A percentile compares a stretch with the other conserved stretches of the same genome.
These are phyloP conservation scores for Theonella swinhoei DNA, from an alignment of 37 sponge, comb jelly and placozoan genomes.

Conservation along the genomic window DNA sequence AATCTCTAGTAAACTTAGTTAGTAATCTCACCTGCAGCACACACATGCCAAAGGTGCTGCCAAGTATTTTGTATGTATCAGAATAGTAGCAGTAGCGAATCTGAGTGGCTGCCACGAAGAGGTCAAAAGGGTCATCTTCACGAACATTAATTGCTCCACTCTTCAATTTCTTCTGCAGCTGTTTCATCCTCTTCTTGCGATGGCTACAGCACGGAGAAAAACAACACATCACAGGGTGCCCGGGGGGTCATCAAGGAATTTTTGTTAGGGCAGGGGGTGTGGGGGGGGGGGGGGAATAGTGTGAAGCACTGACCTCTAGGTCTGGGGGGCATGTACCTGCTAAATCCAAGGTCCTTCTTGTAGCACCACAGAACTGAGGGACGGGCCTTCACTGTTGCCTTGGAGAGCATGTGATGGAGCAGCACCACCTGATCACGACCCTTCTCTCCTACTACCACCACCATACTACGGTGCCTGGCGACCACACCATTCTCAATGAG, in stretches of 20 bases:
- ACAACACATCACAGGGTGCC: too few relatives aligned
- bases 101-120: slow-evolving; percentile 91
- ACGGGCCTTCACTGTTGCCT: slow-evolving; percentile 79
- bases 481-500: slow-evolving; percentile 91
- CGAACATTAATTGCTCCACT: slow-evolving; percentile 76
- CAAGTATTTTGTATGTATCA: slow-evolving; percentile 95
- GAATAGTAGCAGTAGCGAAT: slow-evolving; percentile 95
- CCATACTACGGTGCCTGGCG: slow-evolving; percentile 63
- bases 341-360: slow-evolving; percentile 98
- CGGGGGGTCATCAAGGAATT: too few relatives aligned
- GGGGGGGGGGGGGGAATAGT: not conserved
- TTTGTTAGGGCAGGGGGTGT: not conserved
- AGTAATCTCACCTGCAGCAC: slow-evolving; percentile 81
- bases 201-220: slow-evolving; percentile 82
- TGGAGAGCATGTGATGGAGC: slow-evolving; percentile 91
- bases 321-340: slow-evolving; percentile 73
- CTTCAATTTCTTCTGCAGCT: slow-evolving; percentile 93
- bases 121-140: slow-evolving; percentile 94
- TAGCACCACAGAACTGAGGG: slow-evolving; percentile 98
- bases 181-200: slow-evolving; percentile 94
- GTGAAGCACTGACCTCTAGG: too few relatives aligned
- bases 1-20: not conserved
- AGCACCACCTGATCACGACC: slow-evolving; percentile 92
- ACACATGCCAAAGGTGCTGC: slow-evolving; percentile 97
- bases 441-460: slow-evolving; percentile 89